Conservation (phyloP, 2,113 vertebrate genomes). For the Pterophyllum scalare region DNA sequence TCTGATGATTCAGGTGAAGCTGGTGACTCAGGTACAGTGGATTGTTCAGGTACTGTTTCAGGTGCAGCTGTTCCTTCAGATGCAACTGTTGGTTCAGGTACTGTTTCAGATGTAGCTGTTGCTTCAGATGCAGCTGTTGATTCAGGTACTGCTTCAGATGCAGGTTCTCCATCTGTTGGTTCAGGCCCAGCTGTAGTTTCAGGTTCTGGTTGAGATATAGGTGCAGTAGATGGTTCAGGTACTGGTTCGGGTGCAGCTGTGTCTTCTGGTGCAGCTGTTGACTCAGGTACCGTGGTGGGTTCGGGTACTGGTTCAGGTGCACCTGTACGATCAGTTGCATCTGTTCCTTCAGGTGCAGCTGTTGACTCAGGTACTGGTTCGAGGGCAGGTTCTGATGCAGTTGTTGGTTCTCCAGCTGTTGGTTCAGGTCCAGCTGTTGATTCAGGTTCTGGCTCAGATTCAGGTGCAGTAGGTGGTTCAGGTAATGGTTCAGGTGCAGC, state of each 20-base stretch:
- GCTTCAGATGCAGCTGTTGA: too few species aligned
- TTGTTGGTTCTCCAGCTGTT: background rate
- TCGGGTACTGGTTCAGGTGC: accelerated
- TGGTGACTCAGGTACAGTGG: accelerated
- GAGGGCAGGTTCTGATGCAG: too few species aligned
- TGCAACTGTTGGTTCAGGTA: too few species aligned
- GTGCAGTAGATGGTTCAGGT: background rate
- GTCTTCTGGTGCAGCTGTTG: background rate
- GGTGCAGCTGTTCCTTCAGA: too few species aligned
- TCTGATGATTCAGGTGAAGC: background rate
- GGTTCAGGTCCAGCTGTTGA: too few species aligned
- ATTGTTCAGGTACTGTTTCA: background rate
- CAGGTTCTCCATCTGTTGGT: too few species aligned
- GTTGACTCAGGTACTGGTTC: background rate
- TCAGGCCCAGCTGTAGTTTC: too few species aligned
- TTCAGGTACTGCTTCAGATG: too few species aligned
- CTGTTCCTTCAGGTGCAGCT: too few species aligned
- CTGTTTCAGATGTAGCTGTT: too few species aligned
- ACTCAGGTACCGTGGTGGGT: accelerated
- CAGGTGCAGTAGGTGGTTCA: accelerated
- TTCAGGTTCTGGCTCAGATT: background rate
- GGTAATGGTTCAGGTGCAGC: accelerated
- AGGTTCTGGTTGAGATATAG: too few species aligned
- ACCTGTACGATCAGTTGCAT: background rate
- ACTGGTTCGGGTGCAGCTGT: background rate